Percentiles rank a stretch among this genome's conserved stretches.
phyloP scores from a whole-genome alignment of 2,797 vertebrate genomes.

The Pagetopsis macropterus region DNA sequence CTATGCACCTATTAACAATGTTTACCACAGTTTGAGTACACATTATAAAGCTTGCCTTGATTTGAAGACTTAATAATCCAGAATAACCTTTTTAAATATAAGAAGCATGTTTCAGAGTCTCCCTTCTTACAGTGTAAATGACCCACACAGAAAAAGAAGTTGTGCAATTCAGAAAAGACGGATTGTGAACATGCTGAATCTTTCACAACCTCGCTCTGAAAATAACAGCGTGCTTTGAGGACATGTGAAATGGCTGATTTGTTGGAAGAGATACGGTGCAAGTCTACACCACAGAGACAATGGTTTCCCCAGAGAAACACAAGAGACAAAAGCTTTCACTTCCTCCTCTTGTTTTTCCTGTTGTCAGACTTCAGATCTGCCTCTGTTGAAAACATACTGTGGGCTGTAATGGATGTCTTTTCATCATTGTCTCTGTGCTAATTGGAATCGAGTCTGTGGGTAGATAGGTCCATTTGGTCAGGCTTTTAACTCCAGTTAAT shows the following conservation, averaged over 20 bases:
- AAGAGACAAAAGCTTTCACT: constrained; percentile 49
- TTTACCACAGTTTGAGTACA: background rate
- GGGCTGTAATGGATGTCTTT: constrained; percentile 57
- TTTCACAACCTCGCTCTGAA: constrained; percentile 46
- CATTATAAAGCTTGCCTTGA: background rate
- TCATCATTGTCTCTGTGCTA: constrained; percentile 45
- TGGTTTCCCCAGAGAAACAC: constrained; percentile 54
- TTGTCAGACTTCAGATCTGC: constrained; percentile 40
- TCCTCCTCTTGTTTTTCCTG: constrained; percentile 53
- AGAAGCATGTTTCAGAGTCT: background rate
- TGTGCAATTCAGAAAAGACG: constrained; percentile 24
- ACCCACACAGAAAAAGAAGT: constrained; percentile 9
- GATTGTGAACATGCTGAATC: constrained; percentile 42
- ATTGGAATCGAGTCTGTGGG: constrained; percentile 56
- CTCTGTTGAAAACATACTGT: constrained; percentile 44
- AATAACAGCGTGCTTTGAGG: constrained; percentile 45
- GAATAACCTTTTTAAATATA: background rate
- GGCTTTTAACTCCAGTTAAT: constrained; percentile 62
- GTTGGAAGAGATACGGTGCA: constrained; percentile 33
- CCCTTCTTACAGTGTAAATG: background rate
- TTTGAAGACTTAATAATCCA: constrained; percentile 1
- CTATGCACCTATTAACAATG: no score
- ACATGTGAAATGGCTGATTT: constrained; percentile 59
- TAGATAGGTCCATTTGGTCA: constrained; percentile 61
- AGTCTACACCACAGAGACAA: constrained; percentile 40